Evolutionary conservation across 2,797 vertebrate genomes (phyloP).

Genomic region (Odontamblyopus rebecca): DNA sequence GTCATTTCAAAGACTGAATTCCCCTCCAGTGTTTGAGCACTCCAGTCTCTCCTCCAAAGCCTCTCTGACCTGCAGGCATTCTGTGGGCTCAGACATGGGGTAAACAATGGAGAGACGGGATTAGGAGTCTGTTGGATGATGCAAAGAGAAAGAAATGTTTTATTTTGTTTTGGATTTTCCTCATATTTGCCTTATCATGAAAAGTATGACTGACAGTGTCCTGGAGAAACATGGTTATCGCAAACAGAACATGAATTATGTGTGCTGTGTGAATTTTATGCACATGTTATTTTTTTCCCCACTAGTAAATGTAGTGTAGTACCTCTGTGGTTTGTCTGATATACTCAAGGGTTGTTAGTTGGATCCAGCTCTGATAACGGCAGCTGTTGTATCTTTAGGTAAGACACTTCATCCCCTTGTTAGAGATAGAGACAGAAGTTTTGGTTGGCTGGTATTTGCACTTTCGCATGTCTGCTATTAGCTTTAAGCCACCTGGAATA

Average conservation of each 20-base stretch:
- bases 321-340: background rate
- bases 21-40: background rate
- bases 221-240: background rate
- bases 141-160: constrained; percentile 8
- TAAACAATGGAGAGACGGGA: constrained; percentile 4
- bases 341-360: background rate
- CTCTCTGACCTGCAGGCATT: background rate
- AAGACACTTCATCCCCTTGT: too few species aligned
- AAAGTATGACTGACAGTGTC: background rate
- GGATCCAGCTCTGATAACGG: background rate
- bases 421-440: too few species aligned
- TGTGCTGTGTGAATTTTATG: background rate
- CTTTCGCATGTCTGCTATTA: too few species aligned
- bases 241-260: background rate
- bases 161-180: background rate
- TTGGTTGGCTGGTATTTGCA: too few species aligned
- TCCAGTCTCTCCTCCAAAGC: background rate
- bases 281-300: background rate
- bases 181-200: background rate
- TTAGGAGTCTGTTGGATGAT: background rate
- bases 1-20: background rate
- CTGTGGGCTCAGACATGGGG: constrained; percentile 5
- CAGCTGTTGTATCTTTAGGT: too few species aligned
- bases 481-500: too few species aligned
- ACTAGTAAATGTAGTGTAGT: background rate